Evolutionary conservation across 2,113 vertebrate species (phyloP).

Genomic region (Cercocebus atys): DNA sequence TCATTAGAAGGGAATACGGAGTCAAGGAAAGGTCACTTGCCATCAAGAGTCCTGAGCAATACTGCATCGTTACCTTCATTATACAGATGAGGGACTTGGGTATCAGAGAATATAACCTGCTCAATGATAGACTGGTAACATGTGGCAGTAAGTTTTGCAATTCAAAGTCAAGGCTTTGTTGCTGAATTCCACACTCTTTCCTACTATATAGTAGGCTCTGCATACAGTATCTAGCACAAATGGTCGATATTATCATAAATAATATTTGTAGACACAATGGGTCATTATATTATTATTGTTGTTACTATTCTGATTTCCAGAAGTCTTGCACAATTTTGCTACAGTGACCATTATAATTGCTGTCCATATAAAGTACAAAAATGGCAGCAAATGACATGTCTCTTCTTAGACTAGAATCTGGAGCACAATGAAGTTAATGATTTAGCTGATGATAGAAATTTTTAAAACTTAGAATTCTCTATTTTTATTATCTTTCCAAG

Average conservation of each 20-base stretch:
- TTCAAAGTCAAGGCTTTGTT: background rate
- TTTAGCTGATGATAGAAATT: background rate
- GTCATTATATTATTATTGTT: background rate
- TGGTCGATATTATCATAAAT: background rate
- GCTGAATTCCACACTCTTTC: background rate
- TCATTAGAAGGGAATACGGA: background rate
- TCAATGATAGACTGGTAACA: background rate
- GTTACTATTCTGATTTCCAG: background rate
- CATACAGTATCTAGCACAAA: background rate
- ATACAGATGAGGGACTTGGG: background rate
- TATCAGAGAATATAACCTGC: background rate
- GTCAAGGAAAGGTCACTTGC: background rate
- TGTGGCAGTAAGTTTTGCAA: background rate
- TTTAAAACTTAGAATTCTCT: constrained; percentile 23
- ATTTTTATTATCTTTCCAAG: constrained; percentile 34
- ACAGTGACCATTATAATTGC: background rate
- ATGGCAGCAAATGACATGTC: background rate
- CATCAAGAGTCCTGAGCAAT: background rate
- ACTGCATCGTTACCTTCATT: background rate
- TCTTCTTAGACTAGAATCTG: background rate
- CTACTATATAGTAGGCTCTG: background rate
- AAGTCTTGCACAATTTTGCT: background rate
- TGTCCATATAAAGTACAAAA: background rate
- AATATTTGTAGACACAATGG: background rate
- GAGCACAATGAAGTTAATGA: background rate